Conservation (phyloP, 2,888 invertebrate genomes). For the Drosophila recens region DNA sequence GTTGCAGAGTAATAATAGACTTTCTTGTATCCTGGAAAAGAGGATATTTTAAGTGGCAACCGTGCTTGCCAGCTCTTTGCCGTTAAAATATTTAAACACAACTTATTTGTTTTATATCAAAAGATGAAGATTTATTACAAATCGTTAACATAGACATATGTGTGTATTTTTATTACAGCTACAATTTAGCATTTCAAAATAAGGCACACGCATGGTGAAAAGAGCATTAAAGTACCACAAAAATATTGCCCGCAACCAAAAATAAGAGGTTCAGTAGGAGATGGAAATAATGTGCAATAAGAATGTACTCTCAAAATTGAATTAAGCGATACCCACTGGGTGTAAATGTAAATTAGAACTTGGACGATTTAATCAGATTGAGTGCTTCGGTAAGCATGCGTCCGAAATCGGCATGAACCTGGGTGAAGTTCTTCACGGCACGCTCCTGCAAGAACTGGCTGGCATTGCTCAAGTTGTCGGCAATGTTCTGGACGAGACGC, state of each 20-base stretch:
- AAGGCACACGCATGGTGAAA: conserved; percentile 43
- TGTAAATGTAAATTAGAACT: conserved; percentile 85
- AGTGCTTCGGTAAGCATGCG: conserved; percentile 89
- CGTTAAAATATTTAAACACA: background rate
- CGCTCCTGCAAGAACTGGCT: conserved; percentile 95
- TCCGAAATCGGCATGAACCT: conserved; percentile 93
- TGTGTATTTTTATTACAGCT: conserved; percentile 26
- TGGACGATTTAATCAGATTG: conserved; percentile 87
- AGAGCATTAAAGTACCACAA: conserved; percentile 39
- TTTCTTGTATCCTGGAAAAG: too few relatives aligned
- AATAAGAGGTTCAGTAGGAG: conserved; percentile 42
- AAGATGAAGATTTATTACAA: conserved; percentile 45
- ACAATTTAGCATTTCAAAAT: conserved; percentile 36
- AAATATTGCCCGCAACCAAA: conserved; percentile 54
- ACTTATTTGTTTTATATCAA: conserved; percentile 31
- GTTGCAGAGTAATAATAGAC: too few relatives aligned
- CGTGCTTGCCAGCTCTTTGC: too few relatives aligned
- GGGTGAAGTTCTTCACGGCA: conserved; percentile 92
- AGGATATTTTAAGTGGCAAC: too few relatives aligned
- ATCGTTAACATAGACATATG: conserved; percentile 32
- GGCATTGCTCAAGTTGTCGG: conserved; percentile 91
- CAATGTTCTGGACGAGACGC: conserved; percentile 92
- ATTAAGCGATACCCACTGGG: conserved; percentile 24
- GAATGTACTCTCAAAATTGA: conserved; percentile 15
- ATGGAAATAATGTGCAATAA: conserved; percentile 35